Evolutionary conservation across 2,888 invertebrate genomes (phyloP).

Genomic region (Nephrotoma guestfalica): DNA sequence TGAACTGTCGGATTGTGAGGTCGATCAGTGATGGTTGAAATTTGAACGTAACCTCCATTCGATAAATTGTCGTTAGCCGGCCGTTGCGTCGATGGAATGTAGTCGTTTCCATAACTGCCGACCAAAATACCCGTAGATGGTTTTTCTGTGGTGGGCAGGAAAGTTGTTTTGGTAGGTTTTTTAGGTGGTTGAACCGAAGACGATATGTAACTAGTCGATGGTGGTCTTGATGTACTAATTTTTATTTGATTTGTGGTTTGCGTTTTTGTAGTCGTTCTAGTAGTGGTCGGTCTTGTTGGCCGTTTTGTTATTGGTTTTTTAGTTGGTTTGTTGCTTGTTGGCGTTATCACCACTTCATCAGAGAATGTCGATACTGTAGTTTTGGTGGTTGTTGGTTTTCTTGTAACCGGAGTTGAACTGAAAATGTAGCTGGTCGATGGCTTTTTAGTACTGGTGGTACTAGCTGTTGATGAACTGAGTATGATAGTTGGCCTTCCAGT

Average conservation of each 20-base stretch:
- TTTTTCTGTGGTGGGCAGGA: conserved; percentile 14
- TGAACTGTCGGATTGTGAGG: conserved; percentile 44
- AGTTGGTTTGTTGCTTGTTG: conserved; percentile 7
- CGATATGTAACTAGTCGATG: conserved; percentile 34
- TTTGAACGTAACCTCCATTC: background rate
- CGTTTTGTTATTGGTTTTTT: conserved; percentile 8
- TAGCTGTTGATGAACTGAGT: conserved; percentile 1
- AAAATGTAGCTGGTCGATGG: conserved; percentile 36
- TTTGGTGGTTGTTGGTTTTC: conserved; percentile 3
- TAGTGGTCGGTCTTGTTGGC: conserved; percentile 9
- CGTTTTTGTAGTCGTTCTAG: conserved; percentile 7
- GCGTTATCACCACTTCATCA: conserved; percentile 9
- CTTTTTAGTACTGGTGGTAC: conserved; percentile 8
- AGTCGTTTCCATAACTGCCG: background rate
- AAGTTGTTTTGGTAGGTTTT: conserved; percentile 31
- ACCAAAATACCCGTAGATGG: background rate
- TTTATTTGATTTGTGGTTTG: conserved; percentile 14
- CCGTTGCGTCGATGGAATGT: background rate
- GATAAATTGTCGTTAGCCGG: background rate
- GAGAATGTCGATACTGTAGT: background rate
- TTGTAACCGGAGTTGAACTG: conserved; percentile 19
- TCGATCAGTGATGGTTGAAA: conserved; percentile 28
- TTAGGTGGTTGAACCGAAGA: conserved; percentile 33
- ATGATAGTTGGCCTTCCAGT: background rate
- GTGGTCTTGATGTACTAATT: conserved; percentile 22